Base-by-base conservation (phyloP, 1,140 invertebrate genomes). In the Aphaenogaster rudis region DNA sequence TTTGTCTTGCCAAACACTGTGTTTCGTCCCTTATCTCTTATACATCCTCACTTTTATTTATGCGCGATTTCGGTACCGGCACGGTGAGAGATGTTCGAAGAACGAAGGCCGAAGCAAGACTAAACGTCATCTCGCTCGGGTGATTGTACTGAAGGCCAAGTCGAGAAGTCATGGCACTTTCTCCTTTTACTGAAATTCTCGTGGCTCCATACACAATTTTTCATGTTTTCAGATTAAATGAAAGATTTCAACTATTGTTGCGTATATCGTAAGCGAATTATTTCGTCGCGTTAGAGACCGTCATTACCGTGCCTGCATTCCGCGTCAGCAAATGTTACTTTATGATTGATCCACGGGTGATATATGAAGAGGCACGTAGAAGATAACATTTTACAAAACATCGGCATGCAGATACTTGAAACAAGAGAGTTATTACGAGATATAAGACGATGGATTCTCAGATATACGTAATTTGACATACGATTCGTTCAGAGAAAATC, bases 161-260 rank as follows among this genome's bases (percentile, higher is more conserved):
- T 28, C 78, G 89, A 74, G 69, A 90, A 93, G 88, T 88, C 69
- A 76, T 89, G 76, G 52, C 54, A 92, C 93, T 94, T 94, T 94
- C 93, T 93, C 92, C 76, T 69, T 69, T 17, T 54, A 39, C 61
- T 52, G 33, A 67, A 48, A 45, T 66, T 48, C 50, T 33, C 33
- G 11, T 48, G 8, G 33, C 13, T 17, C 9, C 13, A 54, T 57
- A 4, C 0, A 17, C 8, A 76, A 17, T 77, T 42, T 15, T 77
- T 77, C 28, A 1, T 21, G 0, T 28, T 45, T 77, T 59, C 4
- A 28, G 8, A 15, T 42, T n/a, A 33, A 2, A 45, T 1, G 11
- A 28, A 42, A 17, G 13, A 45, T 45, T 21, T 28, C n/a, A 39
- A 61, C 36, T 28, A 15, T 59, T 21, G 13, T 39, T 21, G 13